These are phyloP conservation scores for Drosophila demipolita DNA, from an alignment of 2,888 invertebrate genomes.

Conservation along the genomic window DNA sequence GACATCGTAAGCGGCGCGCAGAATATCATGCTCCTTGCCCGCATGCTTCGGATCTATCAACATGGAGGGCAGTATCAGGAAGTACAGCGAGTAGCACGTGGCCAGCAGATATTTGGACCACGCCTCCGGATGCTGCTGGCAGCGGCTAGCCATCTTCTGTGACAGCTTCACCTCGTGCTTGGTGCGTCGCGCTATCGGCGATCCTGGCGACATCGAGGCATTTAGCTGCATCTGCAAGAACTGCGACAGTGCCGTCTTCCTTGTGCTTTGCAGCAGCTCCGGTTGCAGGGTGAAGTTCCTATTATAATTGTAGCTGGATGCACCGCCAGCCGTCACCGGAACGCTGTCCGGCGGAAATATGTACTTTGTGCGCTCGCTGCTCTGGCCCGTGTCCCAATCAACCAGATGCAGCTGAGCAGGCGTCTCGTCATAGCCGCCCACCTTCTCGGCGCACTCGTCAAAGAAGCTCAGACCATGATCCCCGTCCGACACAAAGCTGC, in stretches of 20 bases:
- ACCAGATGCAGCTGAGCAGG: conserved; percentile 88
- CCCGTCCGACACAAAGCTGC: conserved; percentile 99
- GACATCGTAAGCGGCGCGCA: conserved; percentile 93
- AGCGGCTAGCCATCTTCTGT: conserved; percentile 89
- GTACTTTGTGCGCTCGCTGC: conserved; percentile 96
- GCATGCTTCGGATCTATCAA: conserved; percentile 88
- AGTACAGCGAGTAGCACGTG: conserved; percentile 97
- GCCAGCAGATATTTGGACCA: conserved; percentile 96
- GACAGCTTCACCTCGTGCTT: conserved; percentile 98
- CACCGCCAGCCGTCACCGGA: conserved; percentile 74
- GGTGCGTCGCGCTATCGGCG: conserved; percentile 96
- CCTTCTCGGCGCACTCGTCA: conserved; percentile 97
- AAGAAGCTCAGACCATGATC: conserved; percentile 98
- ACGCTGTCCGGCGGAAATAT: conserved; percentile 95
- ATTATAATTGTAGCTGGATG: conserved; percentile 86
- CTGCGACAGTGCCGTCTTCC: conserved; percentile 78
- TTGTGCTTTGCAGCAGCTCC: conserved; percentile 85
- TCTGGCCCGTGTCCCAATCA: conserved; percentile 92
- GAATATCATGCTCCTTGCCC: conserved; percentile 91
- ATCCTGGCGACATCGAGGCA: conserved; percentile 88
- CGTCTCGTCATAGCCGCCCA: conserved; percentile 86
- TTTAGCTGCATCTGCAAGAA: conserved; percentile 83
- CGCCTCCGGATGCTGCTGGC: conserved; percentile 90
- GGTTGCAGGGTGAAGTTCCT: conserved; percentile 88
- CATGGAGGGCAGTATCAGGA: conserved; percentile 96